Conservation (phyloP, 30 jellyfish, hydroid and myxozoan genomes). For the Pseudorhiza aurosa region DNA sequence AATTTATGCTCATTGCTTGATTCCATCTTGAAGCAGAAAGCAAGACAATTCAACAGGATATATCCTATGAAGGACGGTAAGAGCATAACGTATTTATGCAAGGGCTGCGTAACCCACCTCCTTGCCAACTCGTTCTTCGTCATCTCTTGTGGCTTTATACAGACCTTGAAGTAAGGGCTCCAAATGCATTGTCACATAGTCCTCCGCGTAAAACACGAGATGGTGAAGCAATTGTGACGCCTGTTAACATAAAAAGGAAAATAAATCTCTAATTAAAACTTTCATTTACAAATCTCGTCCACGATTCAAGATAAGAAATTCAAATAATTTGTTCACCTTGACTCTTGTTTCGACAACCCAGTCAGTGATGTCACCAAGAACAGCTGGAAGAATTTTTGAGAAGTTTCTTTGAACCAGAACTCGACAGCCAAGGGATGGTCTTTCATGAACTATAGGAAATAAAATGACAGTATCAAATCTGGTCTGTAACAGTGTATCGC, state of each 20-base stretch:
- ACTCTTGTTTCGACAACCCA: constrained; percentile 85
- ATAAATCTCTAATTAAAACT: too few species aligned
- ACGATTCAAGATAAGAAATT: too few species aligned
- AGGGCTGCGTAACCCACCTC: constrained; percentile 23
- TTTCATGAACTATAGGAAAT: constrained; percentile 39
- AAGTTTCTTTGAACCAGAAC: constrained; percentile 81
- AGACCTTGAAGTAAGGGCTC: constrained; percentile 81
- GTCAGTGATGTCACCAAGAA: constrained; percentile 86
- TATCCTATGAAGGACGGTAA: too few species aligned
- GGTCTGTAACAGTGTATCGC: too few species aligned
- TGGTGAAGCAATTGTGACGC: constrained; percentile 78
- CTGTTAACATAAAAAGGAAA: constrained; percentile 18
- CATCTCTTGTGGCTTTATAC: constrained; percentile 79
- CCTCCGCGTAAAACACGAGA: constrained; percentile 79
- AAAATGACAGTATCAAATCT: too few species aligned
- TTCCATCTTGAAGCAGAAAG: too few species aligned
- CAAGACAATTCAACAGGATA: too few species aligned
- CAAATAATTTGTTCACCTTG: constrained; percentile 44
- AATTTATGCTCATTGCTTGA: too few species aligned
- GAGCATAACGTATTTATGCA: too few species aligned
- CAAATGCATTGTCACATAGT: constrained; percentile 83
- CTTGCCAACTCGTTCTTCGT: constrained; percentile 61
- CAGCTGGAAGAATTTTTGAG: constrained; percentile 93
- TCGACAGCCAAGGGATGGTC: constrained; percentile 88
- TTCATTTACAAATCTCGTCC: too few species aligned